Base-by-base conservation (phyloP, 2,113 vertebrate genomes). In the Onychorhynchus coronatus region DNA sequence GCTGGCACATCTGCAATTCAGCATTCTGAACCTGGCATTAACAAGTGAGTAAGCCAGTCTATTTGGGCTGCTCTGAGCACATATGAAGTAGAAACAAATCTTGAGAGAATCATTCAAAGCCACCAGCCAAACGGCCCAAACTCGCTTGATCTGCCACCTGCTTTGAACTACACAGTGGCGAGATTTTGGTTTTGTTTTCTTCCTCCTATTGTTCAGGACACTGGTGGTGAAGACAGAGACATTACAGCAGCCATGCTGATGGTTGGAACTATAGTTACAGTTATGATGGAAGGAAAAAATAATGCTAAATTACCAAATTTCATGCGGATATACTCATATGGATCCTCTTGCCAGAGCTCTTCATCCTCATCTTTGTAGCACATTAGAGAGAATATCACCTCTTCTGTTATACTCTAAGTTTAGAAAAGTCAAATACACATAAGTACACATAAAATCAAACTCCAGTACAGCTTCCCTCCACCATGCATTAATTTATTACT, bases 311-410 rank as follows among this genome's bases (percentile, higher is more conserved):
- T 97, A 99, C 99, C 99, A 97, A 99, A 99, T 97, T 99, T 99
- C 99, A 99, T 99, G 94, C 98, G 98, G 85, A 99, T 99, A 88
- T 99, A 99, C 89, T 99, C 99, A 50, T 99, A 99, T 0, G 99
- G 99, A 87, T 99, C 99, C 68, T 99, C 99, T 93, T 99, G 99
- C 99, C 99, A 99, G 18, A 99, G 98, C 88, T 99, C 99, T 96
- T 99, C 99, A 77, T 99, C 99, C 95, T 99, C 99, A 20, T 99
- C 99, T 98, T 99, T 99, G 93, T 99, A 99, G 95, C 99, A 99
- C 99, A 99, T 99, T 37, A 99, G 98, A 77, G 99, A 99, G 92
- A 99, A 99, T 95, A 99, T 98, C 71, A 99, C 99, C 52, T 99
- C 99, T 96, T 99, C 99, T 89, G 98, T 98, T 68, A 99, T 98